Percentiles rank a stretch among this genome's conserved stretches.
Evolutionary conservation across 2,113 vertebrate genomes (phyloP).

Genomic region (Scophthalmus maximus): DNA sequence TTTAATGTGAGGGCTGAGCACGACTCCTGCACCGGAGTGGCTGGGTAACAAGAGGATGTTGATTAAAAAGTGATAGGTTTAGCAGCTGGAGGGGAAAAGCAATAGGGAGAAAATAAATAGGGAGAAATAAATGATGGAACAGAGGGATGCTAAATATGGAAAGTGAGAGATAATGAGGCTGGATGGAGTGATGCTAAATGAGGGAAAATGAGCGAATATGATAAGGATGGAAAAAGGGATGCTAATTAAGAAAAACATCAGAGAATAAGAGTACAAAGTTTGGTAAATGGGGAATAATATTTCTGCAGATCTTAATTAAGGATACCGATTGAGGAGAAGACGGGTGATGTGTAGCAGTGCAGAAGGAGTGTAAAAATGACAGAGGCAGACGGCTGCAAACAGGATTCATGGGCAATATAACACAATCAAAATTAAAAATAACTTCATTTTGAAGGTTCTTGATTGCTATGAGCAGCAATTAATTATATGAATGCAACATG

Average conservation of each 20-base stretch:
- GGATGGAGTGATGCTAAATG: conserved; percentile 56
- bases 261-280: conserved; percentile 49
- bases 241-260: conserved; percentile 58
- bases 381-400: conserved; percentile 33
- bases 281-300: conserved; percentile 59
- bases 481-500: conserved; percentile 16
- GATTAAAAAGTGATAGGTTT: conserved; percentile 54
- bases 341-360: conserved; percentile 14
- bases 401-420: conserved; percentile 17
- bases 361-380: conserved; percentile 16
- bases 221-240: conserved; percentile 40
- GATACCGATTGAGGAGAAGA: conserved; percentile 44
- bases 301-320: conserved; percentile 63
- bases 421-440: conserved; percentile 22
- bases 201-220: conserved; percentile 38
- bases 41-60: conserved; percentile 13
- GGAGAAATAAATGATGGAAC: conserved; percentile 43
- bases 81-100: conserved; percentile 16
- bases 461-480: conserved; percentile 24
- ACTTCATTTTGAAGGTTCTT: conserved; percentile 38
- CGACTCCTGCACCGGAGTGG: not conserved
- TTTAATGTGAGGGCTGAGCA: not conserved
- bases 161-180: conserved; percentile 49
- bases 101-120: conserved; percentile 39
- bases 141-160: conserved; percentile 41